Base-by-base conservation (phyloP, 1,140 invertebrate genomes). In the Uloborus diversus region DNA sequence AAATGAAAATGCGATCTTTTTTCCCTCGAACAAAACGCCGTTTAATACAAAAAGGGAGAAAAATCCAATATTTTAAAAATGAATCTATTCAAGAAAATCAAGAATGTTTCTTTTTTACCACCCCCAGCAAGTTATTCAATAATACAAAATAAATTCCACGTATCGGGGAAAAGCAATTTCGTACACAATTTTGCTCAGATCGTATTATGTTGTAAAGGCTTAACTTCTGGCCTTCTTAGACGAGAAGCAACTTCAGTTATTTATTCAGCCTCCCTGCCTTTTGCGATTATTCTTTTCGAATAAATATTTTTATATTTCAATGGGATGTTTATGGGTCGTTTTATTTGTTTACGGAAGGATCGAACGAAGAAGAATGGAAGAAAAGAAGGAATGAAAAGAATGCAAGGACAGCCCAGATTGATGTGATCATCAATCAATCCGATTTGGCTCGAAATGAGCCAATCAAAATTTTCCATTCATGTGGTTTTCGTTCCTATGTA, bases 321-420 rank as follows among this genome's bases (percentile, higher is more conserved):
- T 56, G 49, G 27, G 49, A 71, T 71, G 66, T 71, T 71, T 71
- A 71, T 42, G 61, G 35, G 59, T n/a, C 49, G 0, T 23, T 70
- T 47, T 71, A 71, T 71, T 57, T 61, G 53, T 71, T 71, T 59
- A 71, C 61, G 37, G n/a, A n/a, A n/a, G n/a, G n/a, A n/a, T n/a
- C n/a, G n/a, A n/a, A n/a, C 23, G 5, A 53, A 42, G 59, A 59
- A 61, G 37, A 37, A 13, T 13, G 17, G 23, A 23, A 57, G 17
- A 69, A 9, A 56, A 9, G 17, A 33, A 69, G 42, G 25, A 42
- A 70, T 33, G 30, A 53, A 53, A 53, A 53, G 23, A 53, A 53
- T n/a, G 23, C n/a, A 51, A 30, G 27, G 33, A 59, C 37, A 28
- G 56, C 32, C 56, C 33, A 42, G 69, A 71, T 71, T 42, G 56